Evolutionary conservation across 2,113 vertebrate species (phyloP).

Genomic region (Bambusicola thoracicus): DNA sequence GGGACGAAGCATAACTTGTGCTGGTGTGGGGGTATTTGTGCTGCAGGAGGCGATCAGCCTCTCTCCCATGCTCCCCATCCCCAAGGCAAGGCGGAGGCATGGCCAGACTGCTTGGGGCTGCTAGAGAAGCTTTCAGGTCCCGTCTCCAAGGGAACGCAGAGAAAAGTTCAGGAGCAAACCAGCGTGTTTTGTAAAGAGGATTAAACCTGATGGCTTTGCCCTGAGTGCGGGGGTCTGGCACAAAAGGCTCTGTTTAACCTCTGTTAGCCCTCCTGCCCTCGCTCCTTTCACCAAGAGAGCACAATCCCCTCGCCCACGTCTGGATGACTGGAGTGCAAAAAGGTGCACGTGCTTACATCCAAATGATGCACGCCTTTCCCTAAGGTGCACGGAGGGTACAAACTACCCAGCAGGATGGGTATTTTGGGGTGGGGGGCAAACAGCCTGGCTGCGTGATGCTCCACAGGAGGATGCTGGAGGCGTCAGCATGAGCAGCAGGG

Average conservation of each 20-base stretch:
- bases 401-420: neutral
- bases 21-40: neutral
- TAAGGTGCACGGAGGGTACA: neutral
- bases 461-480: neutral
- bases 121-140: neutral
- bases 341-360: neutral
- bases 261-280: neutral
- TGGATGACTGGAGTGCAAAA: neutral
- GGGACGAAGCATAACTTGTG: neutral
- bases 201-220: neutral
- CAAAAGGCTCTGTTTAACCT: slow-evolving; percentile 23
- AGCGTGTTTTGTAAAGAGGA: neutral
- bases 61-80: neutral
- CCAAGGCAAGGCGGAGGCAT: neutral
- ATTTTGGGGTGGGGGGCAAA: neutral
- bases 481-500: fast-evolving
- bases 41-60: neutral
- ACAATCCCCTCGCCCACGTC: neutral
- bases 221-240: neutral
- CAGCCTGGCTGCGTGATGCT: neutral
- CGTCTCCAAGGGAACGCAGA: slow-evolving; percentile 47
- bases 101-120: neutral
- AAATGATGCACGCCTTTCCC: neutral
- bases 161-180: neutral
- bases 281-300: neutral